These are phyloP conservation scores for Caenorhabditis elegans DNA, from an alignment of 1,140 invertebrate genomes.

Conservation along the genomic window DNA sequence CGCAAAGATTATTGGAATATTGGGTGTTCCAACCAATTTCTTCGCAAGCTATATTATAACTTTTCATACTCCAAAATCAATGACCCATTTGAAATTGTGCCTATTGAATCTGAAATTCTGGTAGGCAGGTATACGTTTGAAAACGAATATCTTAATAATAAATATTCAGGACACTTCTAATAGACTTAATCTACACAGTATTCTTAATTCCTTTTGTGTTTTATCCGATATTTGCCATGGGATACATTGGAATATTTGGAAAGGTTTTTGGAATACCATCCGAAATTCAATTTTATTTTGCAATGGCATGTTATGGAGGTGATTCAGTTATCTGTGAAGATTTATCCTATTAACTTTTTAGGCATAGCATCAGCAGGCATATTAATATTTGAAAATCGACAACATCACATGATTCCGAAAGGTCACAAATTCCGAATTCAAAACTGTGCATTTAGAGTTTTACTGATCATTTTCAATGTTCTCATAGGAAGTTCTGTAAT, in stretches of 20 bases:
- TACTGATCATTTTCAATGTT: background rate
- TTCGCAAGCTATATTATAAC: background rate
- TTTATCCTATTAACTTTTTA: background rate
- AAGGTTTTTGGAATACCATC: background rate
- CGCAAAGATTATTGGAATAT: background rate
- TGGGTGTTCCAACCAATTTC: background rate
- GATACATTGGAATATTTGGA: background rate
- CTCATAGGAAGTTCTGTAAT: background rate
- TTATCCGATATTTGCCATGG: background rate
- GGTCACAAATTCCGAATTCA: background rate
- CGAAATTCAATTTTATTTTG: background rate
- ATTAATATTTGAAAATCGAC: background rate
- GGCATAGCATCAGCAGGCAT: background rate
- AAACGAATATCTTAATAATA: no score
- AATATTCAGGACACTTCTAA: background rate
- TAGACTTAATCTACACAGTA: background rate
- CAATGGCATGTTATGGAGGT: background rate
- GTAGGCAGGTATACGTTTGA: no score
- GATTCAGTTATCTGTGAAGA: background rate
- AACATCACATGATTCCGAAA: background rate
- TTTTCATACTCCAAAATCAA: background rate
- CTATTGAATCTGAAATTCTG: background rate
- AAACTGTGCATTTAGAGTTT: background rate
- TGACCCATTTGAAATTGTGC: no score
- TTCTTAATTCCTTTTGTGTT: background rate